Evolutionary conservation across 1,140 invertebrate species (phyloP).

Genomic region (Glossosoma conforme): DNA sequence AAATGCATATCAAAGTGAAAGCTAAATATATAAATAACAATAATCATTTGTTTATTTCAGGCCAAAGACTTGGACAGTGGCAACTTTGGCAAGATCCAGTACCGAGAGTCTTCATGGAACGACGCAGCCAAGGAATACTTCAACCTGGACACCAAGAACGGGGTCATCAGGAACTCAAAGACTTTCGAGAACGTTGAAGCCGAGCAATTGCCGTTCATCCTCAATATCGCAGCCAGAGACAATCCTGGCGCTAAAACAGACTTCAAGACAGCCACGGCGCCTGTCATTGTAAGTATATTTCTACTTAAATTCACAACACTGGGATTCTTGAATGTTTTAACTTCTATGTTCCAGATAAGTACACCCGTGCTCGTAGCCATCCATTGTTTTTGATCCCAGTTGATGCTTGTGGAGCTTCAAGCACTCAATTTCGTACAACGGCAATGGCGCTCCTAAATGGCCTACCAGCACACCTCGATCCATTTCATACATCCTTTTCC

Average conservation of each 20-base stretch:
- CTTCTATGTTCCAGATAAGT: too few species aligned
- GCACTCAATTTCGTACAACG: too few species aligned
- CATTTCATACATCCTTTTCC: too few species aligned
- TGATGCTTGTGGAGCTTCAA: too few species aligned
- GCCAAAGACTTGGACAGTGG: conserved; percentile 80
- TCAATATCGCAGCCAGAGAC: conserved; percentile 70
- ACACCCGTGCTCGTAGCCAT: too few species aligned
- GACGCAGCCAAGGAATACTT: conserved; percentile 65
- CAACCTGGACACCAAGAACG: conserved; percentile 64
- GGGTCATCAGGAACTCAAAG: conserved; percentile 67
- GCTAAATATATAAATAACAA: too few species aligned
- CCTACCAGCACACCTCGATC: too few species aligned
- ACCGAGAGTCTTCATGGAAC: conserved; percentile 57
- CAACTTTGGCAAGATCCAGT: conserved; percentile 70
- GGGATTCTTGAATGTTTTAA: too few species aligned
- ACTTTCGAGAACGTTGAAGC: conserved; percentile 62
- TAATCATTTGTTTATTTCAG: conserved; percentile 43
- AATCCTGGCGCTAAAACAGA: conserved; percentile 61
- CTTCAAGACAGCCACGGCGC: conserved; percentile 58
- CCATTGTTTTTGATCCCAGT: too few species aligned
- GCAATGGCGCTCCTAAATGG: too few species aligned
- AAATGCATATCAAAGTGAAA: too few species aligned
- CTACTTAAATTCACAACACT: too few species aligned
- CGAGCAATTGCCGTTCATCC: conserved; percentile 63
- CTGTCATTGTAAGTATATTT: conserved; percentile 58